phyloP scores from a whole-genome alignment of 2,888 invertebrate genomes.

The Drosophila prostipennis region DNA sequence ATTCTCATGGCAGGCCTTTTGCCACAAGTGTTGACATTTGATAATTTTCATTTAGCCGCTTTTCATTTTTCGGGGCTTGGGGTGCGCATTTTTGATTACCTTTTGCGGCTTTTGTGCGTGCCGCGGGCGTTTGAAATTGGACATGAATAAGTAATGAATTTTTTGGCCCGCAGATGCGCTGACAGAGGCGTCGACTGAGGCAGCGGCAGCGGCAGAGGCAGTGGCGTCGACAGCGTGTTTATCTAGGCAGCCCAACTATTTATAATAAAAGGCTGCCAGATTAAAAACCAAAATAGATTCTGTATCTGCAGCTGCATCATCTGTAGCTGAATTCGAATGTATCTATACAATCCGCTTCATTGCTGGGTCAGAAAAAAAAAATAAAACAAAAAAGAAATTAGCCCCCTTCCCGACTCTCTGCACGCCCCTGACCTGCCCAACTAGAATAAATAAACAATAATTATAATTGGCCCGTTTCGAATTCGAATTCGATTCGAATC shows the following conservation, averaged over 20 bases:
- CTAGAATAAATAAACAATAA: slow-evolving; percentile 66
- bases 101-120: slow-evolving; percentile 27
- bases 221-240: slow-evolving; percentile 47
- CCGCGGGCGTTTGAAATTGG: slow-evolving; percentile 41
- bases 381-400: slow-evolving; percentile 12
- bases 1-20: not conserved
- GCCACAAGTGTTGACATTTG: slow-evolving; percentile 21
- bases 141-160: slow-evolving; percentile 54
- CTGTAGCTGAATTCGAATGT: slow-evolving; percentile 15
- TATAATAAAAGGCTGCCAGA: slow-evolving; percentile 75
- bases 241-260: slow-evolving; percentile 73
- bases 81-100: slow-evolving; percentile 29
- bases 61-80: not conserved
- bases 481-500: slow-evolving; percentile 18
- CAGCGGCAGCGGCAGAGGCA: not conserved
- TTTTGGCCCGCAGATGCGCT: slow-evolving; percentile 3
- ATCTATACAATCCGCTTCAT: slow-evolving; percentile 28
- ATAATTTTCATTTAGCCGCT: slow-evolving; percentile 10
- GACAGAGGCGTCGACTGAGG: not conserved
- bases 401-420: not conserved
- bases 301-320: slow-evolving; percentile 52
- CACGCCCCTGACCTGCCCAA: slow-evolving; percentile 8
- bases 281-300: slow-evolving; percentile 71
- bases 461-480: slow-evolving; percentile 59
- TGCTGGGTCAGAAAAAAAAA: not conserved